Evolutionary conservation across 2,113 vertebrate genomes (phyloP), one percentile per base, ranked within the genome.

Genomic region (Cyrtonyx montezumae): DNA sequence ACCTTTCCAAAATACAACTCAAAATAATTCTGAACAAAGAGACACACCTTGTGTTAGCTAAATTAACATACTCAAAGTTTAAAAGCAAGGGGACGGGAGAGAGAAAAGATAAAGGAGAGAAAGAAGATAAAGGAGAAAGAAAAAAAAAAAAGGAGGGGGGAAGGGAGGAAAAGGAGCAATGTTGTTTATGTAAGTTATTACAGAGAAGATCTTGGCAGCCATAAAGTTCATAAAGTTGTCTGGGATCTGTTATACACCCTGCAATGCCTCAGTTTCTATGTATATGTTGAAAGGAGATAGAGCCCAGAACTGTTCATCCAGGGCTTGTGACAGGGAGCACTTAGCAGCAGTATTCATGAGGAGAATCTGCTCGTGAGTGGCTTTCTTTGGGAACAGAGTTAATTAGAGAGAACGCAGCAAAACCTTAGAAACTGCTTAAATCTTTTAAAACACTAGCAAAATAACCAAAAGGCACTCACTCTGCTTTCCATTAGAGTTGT

Each of bases 121-220:
- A 2, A 68, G 37, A 77, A 58, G 22, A 68, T 65, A 8, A 55
- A 34, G 36, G 59, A 28, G 17, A 34, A 5, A 2, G 2, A 3
- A 5, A 30, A 43, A 28, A 19, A n/a, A n/a, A 30, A 36, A 43
- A 21, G n/a, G 40, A 40, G 3, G 59, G 10, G 61, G 25, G 36
- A 17, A 23, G 23, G 25, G n/a, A 9, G 4, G 2, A 55, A 43
- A 34, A 13, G 4, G 4, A 22, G 4, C 56, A 8, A 3, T 8
- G 7, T 45, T 84, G 37, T 56, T 86, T 16, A 1, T 59, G 65
- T 43, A 32, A 1, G 7, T 73, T 32, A 32, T 67, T 5, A 4
- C 20, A 69, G 77, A 58, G 32, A 36, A 76, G 30, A n/a, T 86
- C 74, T 84, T 85, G 92, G 63, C 80, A 90, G 74, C 25, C 12